These are phyloP conservation scores for Hycleus phaleratus DNA, from an alignment of 1,140 invertebrate genomes.

Conservation along the genomic window DNA sequence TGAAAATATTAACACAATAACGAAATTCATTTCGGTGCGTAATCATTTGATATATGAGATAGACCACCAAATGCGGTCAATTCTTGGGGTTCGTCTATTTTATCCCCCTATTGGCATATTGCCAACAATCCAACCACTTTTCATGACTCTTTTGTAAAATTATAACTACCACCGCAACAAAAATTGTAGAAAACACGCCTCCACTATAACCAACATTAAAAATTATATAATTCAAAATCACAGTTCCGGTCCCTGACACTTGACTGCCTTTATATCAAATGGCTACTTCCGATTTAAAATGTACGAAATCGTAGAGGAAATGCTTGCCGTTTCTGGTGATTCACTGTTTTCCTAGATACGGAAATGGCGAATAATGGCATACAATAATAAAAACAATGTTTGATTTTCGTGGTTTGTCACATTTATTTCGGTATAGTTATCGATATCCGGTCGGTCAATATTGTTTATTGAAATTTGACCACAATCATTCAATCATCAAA, in stretches of 20 bases:
- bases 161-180: constrained; percentile 8
- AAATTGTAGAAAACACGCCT: constrained; percentile 21
- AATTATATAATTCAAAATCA: constrained; percentile 38
- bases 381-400: constrained; percentile 25
- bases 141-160: constrained; percentile 17
- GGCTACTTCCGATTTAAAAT: constrained; percentile 37
- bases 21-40: constrained; percentile 38
- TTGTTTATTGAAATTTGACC: no score
- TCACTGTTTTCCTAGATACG: constrained; percentile 22
- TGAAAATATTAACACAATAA: constrained; percentile 32
- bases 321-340: constrained; percentile 23
- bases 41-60: constrained; percentile 37
- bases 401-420: no score
- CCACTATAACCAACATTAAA: constrained; percentile 25
- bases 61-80: constrained; percentile 27
- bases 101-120: constrained; percentile 17
- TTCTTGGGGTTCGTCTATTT: constrained; percentile 25
- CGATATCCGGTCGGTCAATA: no score
- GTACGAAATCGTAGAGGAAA: constrained; percentile 21
- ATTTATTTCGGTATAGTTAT: no score
- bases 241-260: constrained; percentile 32
- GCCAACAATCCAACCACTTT: constrained; percentile 19
- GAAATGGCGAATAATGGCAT: constrained; percentile 29
- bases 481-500: no score
- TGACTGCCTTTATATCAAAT: constrained; percentile 30